These are phyloP conservation scores for Chlorodrepanis virens DNA, from an alignment of 2,113 vertebrate genomes.

Conservation along the genomic window DNA sequence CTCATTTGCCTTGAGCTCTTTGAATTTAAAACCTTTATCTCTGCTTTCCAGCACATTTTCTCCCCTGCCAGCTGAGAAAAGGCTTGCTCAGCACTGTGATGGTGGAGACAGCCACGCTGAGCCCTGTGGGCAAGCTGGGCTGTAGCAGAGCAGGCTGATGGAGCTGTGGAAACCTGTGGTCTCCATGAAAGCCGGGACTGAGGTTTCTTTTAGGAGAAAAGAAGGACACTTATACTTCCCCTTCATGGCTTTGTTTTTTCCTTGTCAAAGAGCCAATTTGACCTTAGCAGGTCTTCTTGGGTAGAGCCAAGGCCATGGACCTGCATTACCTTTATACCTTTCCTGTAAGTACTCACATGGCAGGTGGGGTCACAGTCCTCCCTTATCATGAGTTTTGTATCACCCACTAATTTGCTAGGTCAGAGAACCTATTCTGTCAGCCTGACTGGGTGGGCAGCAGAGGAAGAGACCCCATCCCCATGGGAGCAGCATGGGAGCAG, in stretches of 20 bases:
- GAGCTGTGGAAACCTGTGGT: neutral
- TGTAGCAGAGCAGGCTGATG: neutral
- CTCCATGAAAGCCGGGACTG: neutral
- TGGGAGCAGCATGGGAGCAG: neutral
- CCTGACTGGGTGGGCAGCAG: neutral
- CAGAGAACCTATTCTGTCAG: neutral
- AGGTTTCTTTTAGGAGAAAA: neutral
- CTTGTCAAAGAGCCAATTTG: neutral
- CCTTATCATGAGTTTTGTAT: neutral
- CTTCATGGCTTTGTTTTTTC: neutral
- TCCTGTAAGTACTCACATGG: fast-evolving
- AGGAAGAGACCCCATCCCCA: too few relatives aligned
- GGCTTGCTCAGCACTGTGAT: neutral
- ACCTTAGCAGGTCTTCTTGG: neutral
- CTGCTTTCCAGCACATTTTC: neutral
- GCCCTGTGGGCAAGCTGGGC: neutral
- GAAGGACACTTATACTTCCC: neutral
- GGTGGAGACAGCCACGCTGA: fast-evolving
- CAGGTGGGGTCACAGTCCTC: neutral
- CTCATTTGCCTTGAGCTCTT: neutral
- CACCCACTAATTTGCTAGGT: neutral
- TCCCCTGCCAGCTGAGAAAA: neutral
- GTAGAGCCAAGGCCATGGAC: neutral
- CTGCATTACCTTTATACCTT: neutral
- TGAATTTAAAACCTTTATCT: neutral